Conservation (phyloP, 2,113 vertebrate genomes). For the Phrynosoma platyrhinos region DNA sequence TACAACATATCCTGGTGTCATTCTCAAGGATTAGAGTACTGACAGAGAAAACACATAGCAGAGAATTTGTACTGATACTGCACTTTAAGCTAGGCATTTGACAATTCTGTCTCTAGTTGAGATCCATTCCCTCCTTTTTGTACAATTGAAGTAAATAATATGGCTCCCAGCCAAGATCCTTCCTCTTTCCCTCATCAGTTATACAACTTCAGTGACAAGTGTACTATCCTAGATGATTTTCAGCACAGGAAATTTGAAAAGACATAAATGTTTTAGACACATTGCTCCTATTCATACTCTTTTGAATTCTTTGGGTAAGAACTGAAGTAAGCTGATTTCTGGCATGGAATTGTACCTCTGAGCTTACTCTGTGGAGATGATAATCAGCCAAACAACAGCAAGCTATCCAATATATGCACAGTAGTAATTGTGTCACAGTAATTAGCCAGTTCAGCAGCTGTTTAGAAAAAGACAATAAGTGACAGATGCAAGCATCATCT, state of each 20-base stretch:
- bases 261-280: neutral
- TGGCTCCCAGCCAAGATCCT: too few species aligned
- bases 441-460: neutral
- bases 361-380: too few species aligned
- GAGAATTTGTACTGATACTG: neutral
- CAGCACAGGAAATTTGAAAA: neutral
- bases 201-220: neutral
- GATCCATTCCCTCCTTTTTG: neutral
- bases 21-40: too few species aligned
- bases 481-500: neutral
- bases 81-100: too few species aligned
- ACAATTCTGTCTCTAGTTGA: neutral
- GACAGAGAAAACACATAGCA: too few species aligned
- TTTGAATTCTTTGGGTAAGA: neutral
- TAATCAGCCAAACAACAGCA: neutral
- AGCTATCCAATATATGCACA: neutral
- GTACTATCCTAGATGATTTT: neutral
- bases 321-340: neutral
- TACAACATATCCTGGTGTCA: too few species aligned
- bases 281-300: neutral
- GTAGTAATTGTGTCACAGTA: neutral
- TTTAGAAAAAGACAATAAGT: neutral
- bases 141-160: too few species aligned
- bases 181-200: neutral
- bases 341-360: neutral